Evolutionary conservation across 1,140 invertebrate genomes (phyloP).

Genomic region (Habropoda laboriosa): DNA sequence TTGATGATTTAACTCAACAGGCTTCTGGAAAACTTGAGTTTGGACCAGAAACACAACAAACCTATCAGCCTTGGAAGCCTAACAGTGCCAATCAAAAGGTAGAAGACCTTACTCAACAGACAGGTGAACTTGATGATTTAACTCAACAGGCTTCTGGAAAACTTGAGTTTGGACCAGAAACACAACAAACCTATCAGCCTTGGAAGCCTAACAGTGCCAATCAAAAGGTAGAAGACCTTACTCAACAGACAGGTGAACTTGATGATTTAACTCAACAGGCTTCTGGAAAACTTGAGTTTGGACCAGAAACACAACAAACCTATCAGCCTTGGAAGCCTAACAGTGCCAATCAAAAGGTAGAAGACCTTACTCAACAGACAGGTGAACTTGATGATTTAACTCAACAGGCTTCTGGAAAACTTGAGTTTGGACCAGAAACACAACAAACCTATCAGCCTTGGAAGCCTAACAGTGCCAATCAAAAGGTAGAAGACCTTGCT

Average conservation of each 20-base stretch:
- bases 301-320: conserved; percentile 66
- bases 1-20: conserved; percentile 54
- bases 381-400: conserved; percentile 40
- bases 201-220: not conserved
- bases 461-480: conserved; percentile 12
- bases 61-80: conserved; percentile 2
- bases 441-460: conserved; percentile 15
- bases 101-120: conserved; percentile 28
- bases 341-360: not conserved
- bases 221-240: conserved; percentile 29
- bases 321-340: conserved; percentile 12
- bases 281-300: conserved; percentile 69
- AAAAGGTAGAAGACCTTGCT: no score
- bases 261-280: conserved; percentile 56
- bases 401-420: conserved; percentile 49
- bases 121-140: conserved; percentile 25
- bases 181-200: conserved; percentile 37
- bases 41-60: conserved; percentile 59
- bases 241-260: conserved; percentile 26
- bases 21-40: conserved; percentile 70
- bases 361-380: conserved; percentile 35
- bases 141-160: conserved; percentile 38
- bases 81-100: conserved; percentile 5
- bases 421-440: conserved; percentile 44
- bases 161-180: conserved; percentile 28